These are phyloP conservation scores for Suillia variegata DNA, from an alignment of 2,888 invertebrate species.

Conservation along the genomic window DNA sequence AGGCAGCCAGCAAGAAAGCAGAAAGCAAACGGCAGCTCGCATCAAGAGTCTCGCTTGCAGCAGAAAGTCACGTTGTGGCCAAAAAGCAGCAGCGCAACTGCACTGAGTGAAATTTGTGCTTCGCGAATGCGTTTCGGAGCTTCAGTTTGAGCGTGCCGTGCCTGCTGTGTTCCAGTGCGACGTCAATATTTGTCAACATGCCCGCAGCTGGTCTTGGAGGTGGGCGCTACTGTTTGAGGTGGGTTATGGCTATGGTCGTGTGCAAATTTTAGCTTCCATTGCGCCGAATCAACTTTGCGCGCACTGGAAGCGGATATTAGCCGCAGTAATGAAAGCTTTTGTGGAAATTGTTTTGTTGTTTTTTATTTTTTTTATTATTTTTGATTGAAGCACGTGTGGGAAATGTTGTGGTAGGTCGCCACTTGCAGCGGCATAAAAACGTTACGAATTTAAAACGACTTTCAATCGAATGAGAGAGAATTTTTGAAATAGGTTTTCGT, in stretches of 20 bases:
- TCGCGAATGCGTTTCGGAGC: too few species aligned
- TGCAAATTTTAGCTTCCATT: background rate
- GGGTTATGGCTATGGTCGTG: background rate
- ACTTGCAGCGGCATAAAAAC: too few species aligned
- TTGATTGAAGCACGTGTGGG: background rate
- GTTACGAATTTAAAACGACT: too few species aligned
- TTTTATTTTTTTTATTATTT: too few species aligned
- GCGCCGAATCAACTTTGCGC: constrained; percentile 1
- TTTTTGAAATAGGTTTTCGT: too few species aligned
- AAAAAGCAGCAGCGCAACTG: background rate
- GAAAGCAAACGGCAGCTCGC: too few species aligned
- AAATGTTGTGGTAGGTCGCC: background rate
- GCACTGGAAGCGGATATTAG: background rate
- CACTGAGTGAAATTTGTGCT: too few species aligned
- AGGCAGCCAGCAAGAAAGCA: background rate
- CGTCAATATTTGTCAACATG: background rate
- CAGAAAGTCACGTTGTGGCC: background rate
- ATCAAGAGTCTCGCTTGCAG: background rate
- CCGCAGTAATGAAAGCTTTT: background rate
- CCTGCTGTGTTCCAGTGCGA: constrained; percentile 6
- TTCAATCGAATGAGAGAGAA: too few species aligned
- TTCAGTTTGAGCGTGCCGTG: too few species aligned
- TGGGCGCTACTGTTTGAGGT: background rate
- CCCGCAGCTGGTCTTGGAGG: too few species aligned
- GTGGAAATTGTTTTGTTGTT: background rate